Conservation (phyloP, 2,113 vertebrate species). For the Cyanistes caeruleus region DNA sequence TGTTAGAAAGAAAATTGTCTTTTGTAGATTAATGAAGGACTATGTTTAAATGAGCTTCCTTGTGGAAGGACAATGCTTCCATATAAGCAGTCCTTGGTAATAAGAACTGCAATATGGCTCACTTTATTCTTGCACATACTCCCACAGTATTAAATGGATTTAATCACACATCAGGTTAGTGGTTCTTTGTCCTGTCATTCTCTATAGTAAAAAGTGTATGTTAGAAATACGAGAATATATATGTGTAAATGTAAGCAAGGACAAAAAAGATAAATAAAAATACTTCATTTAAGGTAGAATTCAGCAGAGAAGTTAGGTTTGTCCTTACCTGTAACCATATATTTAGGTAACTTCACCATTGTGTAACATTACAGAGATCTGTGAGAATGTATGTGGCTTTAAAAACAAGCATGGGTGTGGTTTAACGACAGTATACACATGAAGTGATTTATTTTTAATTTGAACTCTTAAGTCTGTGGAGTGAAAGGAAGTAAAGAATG, state of each 20-base stretch:
- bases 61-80: not conserved
- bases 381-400: rapidly evolving
- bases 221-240: not conserved
- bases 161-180: not conserved
- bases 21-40: not conserved
- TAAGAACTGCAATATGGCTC: not conserved
- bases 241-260: not conserved
- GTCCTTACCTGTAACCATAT: rapidly evolving
- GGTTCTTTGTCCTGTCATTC: not conserved
- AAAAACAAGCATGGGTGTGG: not conserved
- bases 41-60: not conserved
- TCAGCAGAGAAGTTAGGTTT: not conserved
- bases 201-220: not conserved
- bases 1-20: not conserved
- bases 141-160: not conserved
- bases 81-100: not conserved
- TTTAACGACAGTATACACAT: not conserved
- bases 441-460: not conserved
- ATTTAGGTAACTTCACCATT: not conserved
- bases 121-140: not conserved
- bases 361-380: not conserved
- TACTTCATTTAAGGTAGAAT: not conserved
- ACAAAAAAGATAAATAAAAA: not conserved
- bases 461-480: not conserved
- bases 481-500: not conserved